Percentiles rank a stretch among this genome's conserved stretches.
Evolutionary conservation across 2,113 vertebrate species (phyloP).

Genomic region (Pogona vitticeps): DNA sequence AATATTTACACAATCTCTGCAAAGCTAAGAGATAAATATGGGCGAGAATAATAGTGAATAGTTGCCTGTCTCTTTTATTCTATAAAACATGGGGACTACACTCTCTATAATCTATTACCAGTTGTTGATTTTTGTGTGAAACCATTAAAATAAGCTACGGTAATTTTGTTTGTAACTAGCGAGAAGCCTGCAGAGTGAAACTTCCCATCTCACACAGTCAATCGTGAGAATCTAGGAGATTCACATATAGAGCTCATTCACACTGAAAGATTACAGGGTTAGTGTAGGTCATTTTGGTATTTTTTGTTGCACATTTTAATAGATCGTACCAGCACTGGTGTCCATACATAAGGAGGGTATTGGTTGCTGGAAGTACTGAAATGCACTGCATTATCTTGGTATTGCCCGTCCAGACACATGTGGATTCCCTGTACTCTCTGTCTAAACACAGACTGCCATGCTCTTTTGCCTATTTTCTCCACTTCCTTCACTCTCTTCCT

Average conservation of each 20-base stretch:
- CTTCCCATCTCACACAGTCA: neutral
- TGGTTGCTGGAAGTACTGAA: no score
- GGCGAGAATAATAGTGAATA: conserved; percentile 5
- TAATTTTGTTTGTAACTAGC: neutral
- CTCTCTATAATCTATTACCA: neutral
- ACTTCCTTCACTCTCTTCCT: no score
- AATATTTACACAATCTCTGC: neutral
- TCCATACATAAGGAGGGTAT: no score
- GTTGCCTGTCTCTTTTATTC: neutral
- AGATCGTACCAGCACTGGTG: no score
- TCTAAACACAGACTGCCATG: no score
- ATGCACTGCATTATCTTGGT: no score
- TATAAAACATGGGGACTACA: neutral
- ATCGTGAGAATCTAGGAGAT: neutral
- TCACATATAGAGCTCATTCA: neutral
- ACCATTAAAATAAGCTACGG: neutral
- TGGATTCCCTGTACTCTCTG: no score
- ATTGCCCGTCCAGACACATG: no score
- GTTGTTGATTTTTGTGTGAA: neutral
- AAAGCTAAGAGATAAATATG: neutral
- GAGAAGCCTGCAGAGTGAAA: neutral
- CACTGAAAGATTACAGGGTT: no score
- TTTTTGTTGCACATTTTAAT: no score
- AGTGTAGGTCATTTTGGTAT: neutral
- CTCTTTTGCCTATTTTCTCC: no score